Conservation (phyloP, 1,140 invertebrate genomes). For the Drosophila virilis region DNA sequence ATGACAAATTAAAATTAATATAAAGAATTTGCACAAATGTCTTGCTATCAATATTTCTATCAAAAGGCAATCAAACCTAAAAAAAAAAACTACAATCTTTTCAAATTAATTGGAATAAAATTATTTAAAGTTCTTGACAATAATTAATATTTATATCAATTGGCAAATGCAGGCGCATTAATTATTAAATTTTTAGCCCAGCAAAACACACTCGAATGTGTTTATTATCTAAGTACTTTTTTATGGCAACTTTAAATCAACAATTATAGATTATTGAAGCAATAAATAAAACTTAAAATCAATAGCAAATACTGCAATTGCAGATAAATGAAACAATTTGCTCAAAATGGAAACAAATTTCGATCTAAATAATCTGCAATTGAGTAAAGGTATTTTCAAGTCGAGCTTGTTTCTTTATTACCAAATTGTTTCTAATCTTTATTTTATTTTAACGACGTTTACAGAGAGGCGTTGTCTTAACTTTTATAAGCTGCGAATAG, state of each 20-base stretch:
- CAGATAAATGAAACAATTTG: too few relatives aligned
- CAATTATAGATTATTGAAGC: slow-evolving; percentile 12
- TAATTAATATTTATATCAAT: background rate
- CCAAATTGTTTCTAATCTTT: background rate
- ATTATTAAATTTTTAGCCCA: slow-evolving; percentile 3
- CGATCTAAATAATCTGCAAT: background rate
- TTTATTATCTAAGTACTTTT: slow-evolving; percentile 12
- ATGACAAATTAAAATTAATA: too few relatives aligned
- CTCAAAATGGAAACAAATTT: slow-evolving; percentile 1
- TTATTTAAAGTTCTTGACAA: background rate
- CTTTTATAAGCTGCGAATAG: slow-evolving; percentile 2
- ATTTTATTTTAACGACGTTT: background rate
- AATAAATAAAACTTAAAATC: slow-evolving; percentile 6
- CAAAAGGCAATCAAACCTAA: too few relatives aligned
- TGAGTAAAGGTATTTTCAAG: too few relatives aligned
- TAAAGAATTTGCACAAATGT: too few relatives aligned
- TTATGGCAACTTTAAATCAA: slow-evolving; percentile 21
- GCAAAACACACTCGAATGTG: background rate
- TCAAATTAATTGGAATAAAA: background rate
- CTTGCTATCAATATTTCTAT: too few relatives aligned
- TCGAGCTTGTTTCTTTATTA: background rate
- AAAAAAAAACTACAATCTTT: background rate
- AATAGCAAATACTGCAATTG: too few relatives aligned
- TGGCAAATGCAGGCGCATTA: background rate
- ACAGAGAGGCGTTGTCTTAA: too few relatives aligned